These are phyloP conservation scores for Drosophila asahinai DNA, from an alignment of 1,140 invertebrate species.

Conservation along the genomic window DNA sequence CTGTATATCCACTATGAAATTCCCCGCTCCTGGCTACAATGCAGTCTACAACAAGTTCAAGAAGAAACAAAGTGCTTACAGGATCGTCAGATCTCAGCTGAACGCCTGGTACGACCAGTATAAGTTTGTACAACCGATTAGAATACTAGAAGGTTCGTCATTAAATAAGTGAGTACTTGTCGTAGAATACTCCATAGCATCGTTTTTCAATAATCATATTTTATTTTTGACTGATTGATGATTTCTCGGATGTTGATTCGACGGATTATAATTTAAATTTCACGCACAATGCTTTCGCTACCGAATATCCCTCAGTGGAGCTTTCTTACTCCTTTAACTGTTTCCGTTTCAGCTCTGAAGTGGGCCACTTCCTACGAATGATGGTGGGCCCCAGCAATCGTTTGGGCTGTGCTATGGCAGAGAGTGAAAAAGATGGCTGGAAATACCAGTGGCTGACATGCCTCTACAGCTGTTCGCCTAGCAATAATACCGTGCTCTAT, in stretches of 20 bases:
- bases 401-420: slow-evolving; percentile 3
- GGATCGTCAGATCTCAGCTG: slow-evolving; percentile 1
- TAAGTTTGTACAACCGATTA: background rate
- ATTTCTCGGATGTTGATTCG: no score
- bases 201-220: no score
- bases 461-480: slow-evolving; percentile 4
- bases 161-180: background rate
- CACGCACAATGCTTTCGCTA: background rate
- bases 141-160: background rate
- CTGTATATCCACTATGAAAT: slow-evolving; percentile 2
- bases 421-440: background rate
- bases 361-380: slow-evolving; percentile 9
- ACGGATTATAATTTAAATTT: no score
- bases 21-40: background rate
- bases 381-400: slow-evolving; percentile 7
- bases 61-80: background rate
- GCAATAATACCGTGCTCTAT: background rate
- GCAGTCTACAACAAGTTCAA: slow-evolving; percentile 5
- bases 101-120: slow-evolving; percentile 9
- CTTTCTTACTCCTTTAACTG: background rate
- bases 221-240: background rate
- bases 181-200: no score
- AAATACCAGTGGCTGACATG: slow-evolving; percentile 6
- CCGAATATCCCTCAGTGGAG: no score
- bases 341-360: background rate